phyloP scores from a whole-genome alignment of 2,797 vertebrate species.

The Oophaga sylvatica region DNA sequence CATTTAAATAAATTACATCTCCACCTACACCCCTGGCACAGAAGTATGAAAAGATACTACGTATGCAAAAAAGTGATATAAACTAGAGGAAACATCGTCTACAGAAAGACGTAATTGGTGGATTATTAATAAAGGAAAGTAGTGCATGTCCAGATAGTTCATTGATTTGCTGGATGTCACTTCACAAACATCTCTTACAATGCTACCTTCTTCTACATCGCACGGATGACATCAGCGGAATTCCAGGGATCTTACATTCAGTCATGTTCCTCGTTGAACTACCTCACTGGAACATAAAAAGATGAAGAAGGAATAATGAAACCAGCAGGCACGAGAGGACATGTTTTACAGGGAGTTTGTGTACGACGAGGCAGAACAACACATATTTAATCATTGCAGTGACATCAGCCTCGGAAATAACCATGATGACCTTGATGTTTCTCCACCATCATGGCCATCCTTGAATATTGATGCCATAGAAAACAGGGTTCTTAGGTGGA shows the following conservation, averaged over 20 bases:
- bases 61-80: conserved; percentile 14
- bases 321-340: conserved; percentile 51
- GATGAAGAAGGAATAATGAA: conserved; percentile 50
- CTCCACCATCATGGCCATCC: neutral
- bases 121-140: neutral
- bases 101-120: neutral
- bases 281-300: conserved; percentile 43
- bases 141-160: neutral
- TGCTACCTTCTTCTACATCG: neutral
- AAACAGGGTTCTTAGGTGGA: no score
- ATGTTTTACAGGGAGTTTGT: conserved; percentile 52
- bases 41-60: conserved; percentile 39
- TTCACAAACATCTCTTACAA: neutral
- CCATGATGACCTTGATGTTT: conserved; percentile 3
- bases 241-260: conserved; percentile 29
- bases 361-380: conserved; percentile 44
- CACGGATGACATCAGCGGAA: conserved; percentile 42
- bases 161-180: neutral
- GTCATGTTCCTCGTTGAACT: conserved; percentile 47
- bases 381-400: conserved; percentile 49
- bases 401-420: conserved; percentile 41
- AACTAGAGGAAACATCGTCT: neutral
- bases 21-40: conserved; percentile 48
- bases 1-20: conserved; percentile 43
- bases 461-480: neutral